Base-by-base conservation (phyloP, 1,140 invertebrate genomes). In the Colletes gigas region DNA sequence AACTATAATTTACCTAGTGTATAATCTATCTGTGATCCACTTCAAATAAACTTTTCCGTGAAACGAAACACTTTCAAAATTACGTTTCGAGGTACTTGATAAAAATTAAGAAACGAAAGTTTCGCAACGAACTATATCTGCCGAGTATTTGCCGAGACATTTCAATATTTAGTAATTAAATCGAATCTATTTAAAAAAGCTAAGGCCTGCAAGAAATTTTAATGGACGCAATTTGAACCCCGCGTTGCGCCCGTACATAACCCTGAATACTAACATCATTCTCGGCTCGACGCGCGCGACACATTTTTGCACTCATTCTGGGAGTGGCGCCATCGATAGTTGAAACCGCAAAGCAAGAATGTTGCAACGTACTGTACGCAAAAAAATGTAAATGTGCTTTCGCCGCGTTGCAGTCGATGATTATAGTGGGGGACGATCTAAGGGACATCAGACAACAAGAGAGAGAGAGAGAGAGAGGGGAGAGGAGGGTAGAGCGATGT, bases 301-400 rank as follows among this genome's bases (percentile, higher is more conserved):
- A 73, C 14, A 66, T 82, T 78, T 78, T 81, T 57, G 30, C 71
- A 19, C 17, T 57, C 50, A 30, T 65, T 69, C 52, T 81, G 74
- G 59, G 78, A 82, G 80, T 82, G 80, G 80, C 80, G 75, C 74
- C 80, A 82, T 82, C 74, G 74, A 60, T 82, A 82, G 75, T 78
- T 69, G 15, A 63, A 75, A 66, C 44, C 52, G 52, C 78, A 80
- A 80, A 80, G 78, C 21, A 75, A 74, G 63, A 80, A 80, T 80
- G 78, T 80, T 80, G 78, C 71, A 78, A 80, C 71, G 74, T 65
- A 77, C 52, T 65, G 17, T 63, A 68, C 59, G 75, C 41, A 59
- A 77, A 77, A 81, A 76, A 81, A 81, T 81, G 79, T 74, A 80
- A 80, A 80, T 74, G 78, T 72, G 76, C 76, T 78, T 78, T 78